Base-by-base conservation (phyloP, 2,888 invertebrate species). In the Chymomyza amoena region DNA sequence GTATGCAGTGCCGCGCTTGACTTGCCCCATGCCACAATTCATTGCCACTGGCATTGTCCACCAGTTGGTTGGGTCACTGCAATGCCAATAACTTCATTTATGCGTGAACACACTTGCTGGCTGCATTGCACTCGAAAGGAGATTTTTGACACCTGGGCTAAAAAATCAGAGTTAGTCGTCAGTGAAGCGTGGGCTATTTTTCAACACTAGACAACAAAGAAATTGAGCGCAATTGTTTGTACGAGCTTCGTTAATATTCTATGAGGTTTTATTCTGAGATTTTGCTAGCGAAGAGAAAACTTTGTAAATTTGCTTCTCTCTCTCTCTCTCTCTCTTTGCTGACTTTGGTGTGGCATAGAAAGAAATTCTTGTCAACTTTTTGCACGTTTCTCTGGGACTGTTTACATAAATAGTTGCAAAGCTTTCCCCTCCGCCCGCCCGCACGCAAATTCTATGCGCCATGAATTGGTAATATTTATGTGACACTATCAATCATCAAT, bases 401-500 rank as follows among this genome's bases (percentile, higher is more conserved):
- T 36, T 32, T 45, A 45, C 39, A 45, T 45, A 45, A 25, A 45
- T 64, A 32, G 51, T 56, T 56, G 54, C 39, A 16, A 10, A 54
- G 39, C n/a, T 39, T 20, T 9, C 32, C 9, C 7, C 32, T 28
- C 4, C 28, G 3, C 28, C 28, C 6, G 28, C 28, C 13, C 13
- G n/a, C n/a, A n/a, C 45, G 18, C 16, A 9, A 7, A 4, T 15
- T 32, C 32, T 9, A 54, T 84, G 84, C 75, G 79, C 71, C 78
- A 83, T 81, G 82, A 82, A 86, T 86, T 86, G 86, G 81, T 86
- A 86, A 83, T 78, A 86, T 82, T 82, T 86, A 83, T 86, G 84
- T 72, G 84, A 86, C 84, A 78, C 86, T 86, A 83, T 86, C 84
- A 82, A 86, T 86, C 84, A 86, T 81, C 79, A 84, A 80, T 82